phyloP scores from a whole-genome alignment of 2,797 vertebrate genomes.

The Hafferia zeledoni region DNA sequence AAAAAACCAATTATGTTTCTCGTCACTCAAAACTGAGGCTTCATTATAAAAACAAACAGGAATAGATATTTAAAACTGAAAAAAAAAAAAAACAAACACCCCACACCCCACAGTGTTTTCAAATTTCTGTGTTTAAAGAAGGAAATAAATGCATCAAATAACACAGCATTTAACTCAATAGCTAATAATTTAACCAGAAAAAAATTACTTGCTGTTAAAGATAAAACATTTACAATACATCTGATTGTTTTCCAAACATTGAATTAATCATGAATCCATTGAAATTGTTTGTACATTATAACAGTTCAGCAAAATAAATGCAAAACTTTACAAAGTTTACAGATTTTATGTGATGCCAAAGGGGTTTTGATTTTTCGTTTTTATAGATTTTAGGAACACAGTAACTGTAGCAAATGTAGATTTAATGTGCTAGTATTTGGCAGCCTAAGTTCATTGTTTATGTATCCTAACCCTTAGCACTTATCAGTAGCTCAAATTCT shows the following conservation, averaged over 20 bases:
- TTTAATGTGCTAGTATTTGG: no score
- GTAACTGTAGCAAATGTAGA: no score
- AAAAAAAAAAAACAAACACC: no score
- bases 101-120: background rate
- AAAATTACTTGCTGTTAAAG: background rate
- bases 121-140: background rate
- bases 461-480: no score
- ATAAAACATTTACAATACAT: background rate
- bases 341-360: background rate
- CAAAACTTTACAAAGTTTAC: background rate
- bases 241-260: background rate
- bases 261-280: background rate
- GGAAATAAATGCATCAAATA: background rate
- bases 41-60: background rate
- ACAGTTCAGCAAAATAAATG: background rate
- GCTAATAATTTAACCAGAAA: background rate
- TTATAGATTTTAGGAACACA: no score
- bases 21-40: background rate
- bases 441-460: no score
- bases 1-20: rapidly evolving
- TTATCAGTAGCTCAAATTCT: no score
- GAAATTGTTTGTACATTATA: background rate
- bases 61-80: background rate
- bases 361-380: no score
- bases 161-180: background rate